phyloP scores from a whole-genome alignment of 2,113 vertebrate species.

The Dipodomys stephensi region DNA sequence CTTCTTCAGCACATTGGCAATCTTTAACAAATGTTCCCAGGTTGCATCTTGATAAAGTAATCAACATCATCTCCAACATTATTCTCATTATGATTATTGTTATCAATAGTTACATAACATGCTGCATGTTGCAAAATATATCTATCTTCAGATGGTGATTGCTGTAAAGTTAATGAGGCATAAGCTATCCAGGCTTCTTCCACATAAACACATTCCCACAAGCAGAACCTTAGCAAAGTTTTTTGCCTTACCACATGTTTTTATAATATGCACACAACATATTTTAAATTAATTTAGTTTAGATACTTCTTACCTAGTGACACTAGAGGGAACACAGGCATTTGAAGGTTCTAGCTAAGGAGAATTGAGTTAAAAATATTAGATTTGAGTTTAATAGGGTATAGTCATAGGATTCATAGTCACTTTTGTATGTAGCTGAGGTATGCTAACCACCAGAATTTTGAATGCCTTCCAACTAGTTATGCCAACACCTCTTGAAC shows the following conservation, averaged over 20 bases:
- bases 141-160: not conserved
- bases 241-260: not conserved
- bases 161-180: not conserved
- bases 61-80: not conserved
- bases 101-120: constrained; percentile 3
- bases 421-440: not conserved
- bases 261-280: constrained; percentile 22
- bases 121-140: not conserved
- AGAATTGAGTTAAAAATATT: constrained; percentile 9
- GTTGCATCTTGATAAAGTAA: not conserved
- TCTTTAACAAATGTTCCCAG: constrained; percentile 27
- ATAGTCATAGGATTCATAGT: not conserved
- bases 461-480: constrained; percentile 35
- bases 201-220: not conserved
- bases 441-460: not conserved
- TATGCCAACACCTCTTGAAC: not conserved
- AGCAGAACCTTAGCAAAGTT: not conserved
- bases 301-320: not conserved
- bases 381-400: constrained; percentile 6
- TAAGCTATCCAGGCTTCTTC: not conserved
- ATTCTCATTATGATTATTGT: not conserved
- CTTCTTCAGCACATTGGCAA: not conserved
- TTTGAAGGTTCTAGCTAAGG: not conserved
- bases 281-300: constrained; percentile 25
- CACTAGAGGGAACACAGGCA: not conserved